phyloP scores from a whole-genome alignment of 2,797 vertebrate genomes.

The Tapirus indicus region DNA sequence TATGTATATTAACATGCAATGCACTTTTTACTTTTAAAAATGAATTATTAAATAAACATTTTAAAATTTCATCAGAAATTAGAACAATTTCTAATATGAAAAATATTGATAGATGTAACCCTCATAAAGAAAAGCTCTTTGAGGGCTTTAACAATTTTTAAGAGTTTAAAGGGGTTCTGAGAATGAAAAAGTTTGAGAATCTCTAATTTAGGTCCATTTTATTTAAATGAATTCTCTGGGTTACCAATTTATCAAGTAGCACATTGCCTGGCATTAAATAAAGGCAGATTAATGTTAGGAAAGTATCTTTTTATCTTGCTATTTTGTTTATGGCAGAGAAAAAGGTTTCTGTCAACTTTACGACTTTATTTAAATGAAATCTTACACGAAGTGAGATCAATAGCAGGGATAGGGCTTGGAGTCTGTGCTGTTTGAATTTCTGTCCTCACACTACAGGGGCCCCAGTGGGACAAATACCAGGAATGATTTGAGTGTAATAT shows the following conservation, averaged over 20 bases:
- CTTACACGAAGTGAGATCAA: background rate
- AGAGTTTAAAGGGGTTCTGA: background rate
- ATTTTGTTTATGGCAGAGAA: background rate
- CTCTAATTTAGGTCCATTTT: background rate
- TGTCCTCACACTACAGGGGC: background rate
- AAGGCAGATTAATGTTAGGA: background rate
- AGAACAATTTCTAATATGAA: background rate
- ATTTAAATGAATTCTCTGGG: slow-evolving; percentile 4
- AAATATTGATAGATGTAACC: background rate
- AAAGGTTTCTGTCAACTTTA: background rate
- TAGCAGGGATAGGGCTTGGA: background rate
- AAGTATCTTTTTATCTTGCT: background rate
- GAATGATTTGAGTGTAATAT: background rate
- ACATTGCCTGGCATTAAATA: background rate
- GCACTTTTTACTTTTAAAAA: background rate
- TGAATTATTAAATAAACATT: slow-evolving; percentile 22
- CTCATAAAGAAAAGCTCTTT: background rate
- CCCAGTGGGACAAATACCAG: background rate
- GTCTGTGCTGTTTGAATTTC: background rate
- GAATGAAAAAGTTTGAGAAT: background rate
- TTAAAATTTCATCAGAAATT: background rate
- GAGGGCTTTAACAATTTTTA: background rate
- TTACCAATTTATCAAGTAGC: background rate
- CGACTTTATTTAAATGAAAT: background rate
- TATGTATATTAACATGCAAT: background rate